Evolutionary conservation across 2,113 vertebrate genomes (phyloP).

Genomic region (Notothenia rossii): DNA sequence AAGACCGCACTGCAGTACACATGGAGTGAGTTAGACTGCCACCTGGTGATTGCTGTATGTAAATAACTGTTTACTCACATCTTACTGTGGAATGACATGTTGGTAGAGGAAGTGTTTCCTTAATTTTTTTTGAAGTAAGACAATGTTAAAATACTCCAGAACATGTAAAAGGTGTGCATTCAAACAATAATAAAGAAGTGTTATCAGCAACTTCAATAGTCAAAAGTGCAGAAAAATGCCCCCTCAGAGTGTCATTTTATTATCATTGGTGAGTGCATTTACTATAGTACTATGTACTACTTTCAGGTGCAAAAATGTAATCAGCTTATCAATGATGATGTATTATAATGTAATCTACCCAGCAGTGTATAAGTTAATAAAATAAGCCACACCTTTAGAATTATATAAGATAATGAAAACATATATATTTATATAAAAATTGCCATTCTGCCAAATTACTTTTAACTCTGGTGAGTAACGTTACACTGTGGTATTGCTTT

Average conservation of each 20-base stretch:
- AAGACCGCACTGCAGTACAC: background rate
- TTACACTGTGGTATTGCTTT: too few species aligned
- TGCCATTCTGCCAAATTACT: too few species aligned
- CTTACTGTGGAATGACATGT: background rate
- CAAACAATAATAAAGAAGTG: background rate
- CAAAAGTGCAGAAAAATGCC: background rate
- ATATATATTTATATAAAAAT: too few species aligned
- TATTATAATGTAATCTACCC: too few species aligned
- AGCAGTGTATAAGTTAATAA: too few species aligned
- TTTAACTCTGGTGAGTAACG: too few species aligned
- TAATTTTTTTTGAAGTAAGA: background rate
- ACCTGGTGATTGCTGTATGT: conserved; percentile 54
- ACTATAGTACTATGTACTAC: too few species aligned
- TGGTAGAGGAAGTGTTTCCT: background rate
- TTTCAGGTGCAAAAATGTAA: too few species aligned
- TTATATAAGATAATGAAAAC: too few species aligned
- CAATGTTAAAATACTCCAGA: background rate
- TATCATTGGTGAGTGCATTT: background rate
- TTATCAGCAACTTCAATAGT: background rate
- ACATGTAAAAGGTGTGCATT: background rate
- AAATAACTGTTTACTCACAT: background rate
- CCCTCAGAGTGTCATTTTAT: background rate
- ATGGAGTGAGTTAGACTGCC: conserved; percentile 45
- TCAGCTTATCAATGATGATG: too few species aligned
- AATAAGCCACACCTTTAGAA: too few species aligned